A percentile compares a stretch with the other conserved stretches of the same genome.
phyloP scores from a whole-genome alignment of 2,888 invertebrate species.

The Synanthedon tipuliformis region DNA sequence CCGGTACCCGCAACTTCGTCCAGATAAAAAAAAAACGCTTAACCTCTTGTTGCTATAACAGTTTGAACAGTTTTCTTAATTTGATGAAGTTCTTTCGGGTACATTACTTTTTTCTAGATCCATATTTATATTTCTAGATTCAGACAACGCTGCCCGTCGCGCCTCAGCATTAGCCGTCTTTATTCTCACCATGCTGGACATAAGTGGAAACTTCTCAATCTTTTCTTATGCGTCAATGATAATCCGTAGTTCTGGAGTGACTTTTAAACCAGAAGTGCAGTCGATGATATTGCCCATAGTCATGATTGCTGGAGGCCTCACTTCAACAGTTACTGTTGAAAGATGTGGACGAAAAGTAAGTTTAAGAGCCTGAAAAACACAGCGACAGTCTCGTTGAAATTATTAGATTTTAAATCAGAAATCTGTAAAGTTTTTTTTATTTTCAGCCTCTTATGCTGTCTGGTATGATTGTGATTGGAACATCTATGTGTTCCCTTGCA shows the following conservation, averaged over 20 bases:
- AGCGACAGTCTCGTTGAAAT: too few species aligned
- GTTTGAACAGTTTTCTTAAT: too few species aligned
- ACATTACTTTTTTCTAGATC: too few species aligned
- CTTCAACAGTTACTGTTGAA: conserved; percentile 3
- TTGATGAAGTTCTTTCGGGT: too few species aligned
- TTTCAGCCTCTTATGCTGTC: conserved; percentile 5
- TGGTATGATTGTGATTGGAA: conserved; percentile 1
- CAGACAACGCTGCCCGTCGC: conserved; percentile 2
- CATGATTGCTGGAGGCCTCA: conserved; percentile 2
- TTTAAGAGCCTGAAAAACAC: too few species aligned
- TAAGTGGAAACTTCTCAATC: conserved; percentile 4
- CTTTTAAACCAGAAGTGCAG: conserved; percentile 4
- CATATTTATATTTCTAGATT: conserved; percentile 3
- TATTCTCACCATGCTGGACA: conserved; percentile 3
- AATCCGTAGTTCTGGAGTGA: conserved; percentile 2
- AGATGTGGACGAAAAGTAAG: conserved; percentile 6
- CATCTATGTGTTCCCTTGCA: conserved; percentile 2
- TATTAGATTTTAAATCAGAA: too few species aligned
- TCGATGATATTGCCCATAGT: conserved; percentile 5
- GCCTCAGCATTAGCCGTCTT: conserved; percentile 3
- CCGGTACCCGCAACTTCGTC: too few species aligned
- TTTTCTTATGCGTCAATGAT: conserved; percentile 6
- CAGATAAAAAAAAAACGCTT: too few species aligned
- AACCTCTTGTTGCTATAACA: too few species aligned
- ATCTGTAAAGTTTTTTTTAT: too few species aligned